Evolutionary conservation across 2,888 invertebrate genomes (phyloP).

Genomic region (Coleophora flavipennella): DNA sequence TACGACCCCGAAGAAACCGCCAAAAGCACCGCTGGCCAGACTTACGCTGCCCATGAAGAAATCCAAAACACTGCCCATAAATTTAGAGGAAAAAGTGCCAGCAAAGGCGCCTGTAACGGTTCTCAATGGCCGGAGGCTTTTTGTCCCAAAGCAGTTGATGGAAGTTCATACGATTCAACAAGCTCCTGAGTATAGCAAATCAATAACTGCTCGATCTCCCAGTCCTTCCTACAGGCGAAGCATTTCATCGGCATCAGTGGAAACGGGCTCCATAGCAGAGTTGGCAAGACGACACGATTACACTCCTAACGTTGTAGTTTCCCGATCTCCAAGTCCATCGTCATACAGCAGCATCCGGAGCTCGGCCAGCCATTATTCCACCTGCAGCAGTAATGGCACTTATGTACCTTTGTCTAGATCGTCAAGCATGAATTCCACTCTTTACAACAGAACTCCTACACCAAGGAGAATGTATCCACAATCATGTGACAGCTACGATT

Average conservation of each 20-base stretch:
- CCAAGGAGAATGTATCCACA: constrained; percentile 82
- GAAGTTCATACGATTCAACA: constrained; percentile 54
- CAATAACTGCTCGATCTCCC: constrained; percentile 41
- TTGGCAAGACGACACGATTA: constrained; percentile 57
- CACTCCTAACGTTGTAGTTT: constrained; percentile 40
- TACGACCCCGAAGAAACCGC: constrained; percentile 58
- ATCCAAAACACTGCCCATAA: constrained; percentile 59
- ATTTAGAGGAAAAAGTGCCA: constrained; percentile 55
- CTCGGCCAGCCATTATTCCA: constrained; percentile 58
- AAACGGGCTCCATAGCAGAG: constrained; percentile 65
- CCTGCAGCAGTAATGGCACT: constrained; percentile 62
- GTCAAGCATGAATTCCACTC: constrained; percentile 52
- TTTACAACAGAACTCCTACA: constrained; percentile 59
- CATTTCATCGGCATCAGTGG: constrained; percentile 49
- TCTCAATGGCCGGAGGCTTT: constrained; percentile 49
- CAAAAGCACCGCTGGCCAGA: constrained; percentile 47
- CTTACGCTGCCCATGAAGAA: constrained; percentile 60
- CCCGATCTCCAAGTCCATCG: constrained; percentile 74
- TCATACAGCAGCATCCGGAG: constrained; percentile 53
- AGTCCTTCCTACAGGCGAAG: constrained; percentile 57
- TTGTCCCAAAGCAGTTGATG: constrained; percentile 55
- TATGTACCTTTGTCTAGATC: constrained; percentile 56
- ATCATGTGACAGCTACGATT: constrained; percentile 54
- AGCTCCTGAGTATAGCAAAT: constrained; percentile 36
- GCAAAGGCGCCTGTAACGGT: constrained; percentile 37